These are phyloP conservation scores for Heteronetta atricapilla DNA, from an alignment of 2,113 vertebrate genomes.

Conservation along the genomic window DNA sequence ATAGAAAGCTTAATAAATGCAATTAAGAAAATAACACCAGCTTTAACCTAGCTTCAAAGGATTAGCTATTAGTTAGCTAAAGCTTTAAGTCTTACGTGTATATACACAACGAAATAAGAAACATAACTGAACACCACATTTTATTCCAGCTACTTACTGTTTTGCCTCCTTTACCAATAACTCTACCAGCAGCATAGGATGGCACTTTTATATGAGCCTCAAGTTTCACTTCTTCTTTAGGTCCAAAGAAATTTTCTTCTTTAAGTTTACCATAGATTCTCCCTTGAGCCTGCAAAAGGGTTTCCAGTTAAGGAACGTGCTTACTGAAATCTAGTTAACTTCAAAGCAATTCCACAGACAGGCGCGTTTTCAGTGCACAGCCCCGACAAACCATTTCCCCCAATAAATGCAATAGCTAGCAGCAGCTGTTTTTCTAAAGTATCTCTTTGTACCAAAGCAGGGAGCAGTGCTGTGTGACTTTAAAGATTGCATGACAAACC, in stretches of 20 bases:
- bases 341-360: neutral
- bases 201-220: slow-evolving; percentile 98
- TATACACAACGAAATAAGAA: neutral
- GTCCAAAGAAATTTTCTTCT: slow-evolving; percentile 99
- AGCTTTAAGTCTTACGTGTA: neutral
- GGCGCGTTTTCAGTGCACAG: neutral
- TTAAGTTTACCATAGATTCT: slow-evolving; percentile 95
- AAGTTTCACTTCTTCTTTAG: slow-evolving; percentile 98
- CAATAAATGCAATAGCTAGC: neutral
- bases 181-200: slow-evolving; percentile 94
- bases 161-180: slow-evolving; percentile 99
- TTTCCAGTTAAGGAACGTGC: neutral
- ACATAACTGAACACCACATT: neutral
- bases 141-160: slow-evolving; percentile 83
- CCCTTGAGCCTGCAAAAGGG: slow-evolving; percentile 86
- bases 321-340: neutral
- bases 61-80: neutral
- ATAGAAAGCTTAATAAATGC: neutral
- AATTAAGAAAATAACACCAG: neutral
- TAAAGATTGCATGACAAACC: neutral
- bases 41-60: neutral
- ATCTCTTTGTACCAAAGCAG: neutral
- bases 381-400: neutral
- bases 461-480: neutral
- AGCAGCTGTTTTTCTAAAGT: neutral